Conservation (phyloP, 2,888 invertebrate species). For the Chouioia cunea region DNA sequence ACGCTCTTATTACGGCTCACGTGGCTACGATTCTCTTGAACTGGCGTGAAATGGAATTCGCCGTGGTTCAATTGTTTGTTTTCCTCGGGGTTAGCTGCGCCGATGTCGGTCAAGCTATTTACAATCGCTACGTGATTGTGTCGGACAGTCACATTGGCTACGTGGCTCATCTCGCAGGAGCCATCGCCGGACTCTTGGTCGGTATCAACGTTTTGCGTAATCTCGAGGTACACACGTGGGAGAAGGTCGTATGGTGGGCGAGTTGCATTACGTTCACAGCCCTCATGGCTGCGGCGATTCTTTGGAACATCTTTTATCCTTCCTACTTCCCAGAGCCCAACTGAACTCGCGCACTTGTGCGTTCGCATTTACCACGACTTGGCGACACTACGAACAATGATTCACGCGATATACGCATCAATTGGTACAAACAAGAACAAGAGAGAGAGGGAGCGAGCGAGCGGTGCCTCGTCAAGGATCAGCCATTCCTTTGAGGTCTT, state of each 20-base stretch:
- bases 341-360: constrained; percentile 1
- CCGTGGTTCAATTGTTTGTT: constrained; percentile 84
- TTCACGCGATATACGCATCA: constrained; percentile 25
- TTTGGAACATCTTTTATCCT: constrained; percentile 80
- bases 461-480: neutral
- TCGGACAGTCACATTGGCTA: constrained; percentile 88
- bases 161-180: constrained; percentile 94
- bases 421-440: constrained; percentile 42
- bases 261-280: constrained; percentile 79
- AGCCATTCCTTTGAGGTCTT: constrained; percentile 13
- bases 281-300: constrained; percentile 80
- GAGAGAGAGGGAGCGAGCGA: too few species aligned
- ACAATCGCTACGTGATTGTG: constrained; percentile 83
- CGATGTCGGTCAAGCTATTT: constrained; percentile 92
- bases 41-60: constrained; percentile 97
- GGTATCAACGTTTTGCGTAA: constrained; percentile 89
- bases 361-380: constrained; percentile 4
- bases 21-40: constrained; percentile 94
- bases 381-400: constrained; percentile 3
- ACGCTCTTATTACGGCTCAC: constrained; percentile 93
- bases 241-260: constrained; percentile 85
- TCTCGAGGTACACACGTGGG: constrained; percentile 84
- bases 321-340: constrained; percentile 69
- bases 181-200: constrained; percentile 86
- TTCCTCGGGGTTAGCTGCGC: constrained; percentile 84